Conservation (phyloP, 2,797 vertebrate species). For the Argentina silus region DNA sequence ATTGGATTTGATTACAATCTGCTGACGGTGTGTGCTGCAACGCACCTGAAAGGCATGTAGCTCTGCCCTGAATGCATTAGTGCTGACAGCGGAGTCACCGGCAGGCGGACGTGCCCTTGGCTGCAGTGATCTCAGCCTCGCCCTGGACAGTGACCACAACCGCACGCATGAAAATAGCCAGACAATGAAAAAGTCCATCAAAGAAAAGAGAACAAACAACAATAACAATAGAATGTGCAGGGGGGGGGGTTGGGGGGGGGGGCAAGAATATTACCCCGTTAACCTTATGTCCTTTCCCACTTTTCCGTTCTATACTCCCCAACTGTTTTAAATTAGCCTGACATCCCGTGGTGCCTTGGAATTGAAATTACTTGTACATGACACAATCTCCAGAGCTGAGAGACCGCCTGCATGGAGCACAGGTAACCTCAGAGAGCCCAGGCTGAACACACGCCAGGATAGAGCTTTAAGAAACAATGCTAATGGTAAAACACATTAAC, state of each 20-base stretch:
- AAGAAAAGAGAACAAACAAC: conserved; percentile 52
- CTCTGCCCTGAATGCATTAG: conserved; percentile 80
- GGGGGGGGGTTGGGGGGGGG: conserved; percentile 24
- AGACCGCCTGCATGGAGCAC: conserved; percentile 40
- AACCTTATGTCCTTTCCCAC: conserved; percentile 75
- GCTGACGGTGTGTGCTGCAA: conserved; percentile 74
- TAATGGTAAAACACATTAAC: conserved; percentile 50
- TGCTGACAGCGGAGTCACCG: conserved; percentile 73
- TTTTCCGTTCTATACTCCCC: conserved; percentile 50
- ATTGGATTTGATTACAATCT: conserved; percentile 84
- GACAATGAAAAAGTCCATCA: conserved; percentile 46
- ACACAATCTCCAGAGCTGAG: conserved; percentile 47
- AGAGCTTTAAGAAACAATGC: conserved; percentile 17
- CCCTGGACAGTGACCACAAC: conserved; percentile 47
- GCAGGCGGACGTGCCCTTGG: conserved; percentile 74
- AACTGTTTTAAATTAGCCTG: conserved; percentile 73
- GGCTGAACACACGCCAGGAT: neutral
- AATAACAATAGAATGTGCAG: conserved; percentile 34
- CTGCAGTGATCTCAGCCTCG: conserved; percentile 62
- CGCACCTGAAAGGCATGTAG: conserved; percentile 77
- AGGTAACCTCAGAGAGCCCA: neutral
- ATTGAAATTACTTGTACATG: conserved; percentile 67
- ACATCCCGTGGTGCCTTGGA: conserved; percentile 55
- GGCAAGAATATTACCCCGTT: conserved; percentile 69
- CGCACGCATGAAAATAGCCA: conserved; percentile 5